Base-by-base conservation (phyloP, 53 echinoderm and acorn worm genomes). In the Henricia sp. region DNA sequence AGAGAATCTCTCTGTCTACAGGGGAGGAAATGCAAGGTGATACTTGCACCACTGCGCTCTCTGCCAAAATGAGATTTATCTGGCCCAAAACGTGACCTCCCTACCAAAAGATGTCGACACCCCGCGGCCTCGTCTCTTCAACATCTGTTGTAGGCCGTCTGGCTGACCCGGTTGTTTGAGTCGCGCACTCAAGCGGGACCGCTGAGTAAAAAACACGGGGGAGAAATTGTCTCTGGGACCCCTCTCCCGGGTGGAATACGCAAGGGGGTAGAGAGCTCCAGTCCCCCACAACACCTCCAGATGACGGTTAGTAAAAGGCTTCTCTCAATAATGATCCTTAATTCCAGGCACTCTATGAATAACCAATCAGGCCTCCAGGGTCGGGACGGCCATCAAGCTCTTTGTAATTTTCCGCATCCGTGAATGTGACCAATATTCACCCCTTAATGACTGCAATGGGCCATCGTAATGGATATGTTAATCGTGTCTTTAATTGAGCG, bases 321-420 rank as follows among this genome's bases (percentile, higher is more conserved):
- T 55, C 57, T 33, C 39, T 14, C 20, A 42, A 27, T 77, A 80
- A 80, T 62, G 80, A 62, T 64, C 80, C 34, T 80, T 80, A 62
- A 46, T 80, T 62, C 48, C 28, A 63, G 16, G 80, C 35, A 44
- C 38, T 80, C 63, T n/a, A 80, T 80, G 80, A 80, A 80, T 80
- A 80, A 63, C 39, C 52, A 37, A 80, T 80, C 52, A n/a, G 52
- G 36, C 35, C 55, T 34, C 54, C 9, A 29, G 73, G 64, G 80
- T 33, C 23, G 33, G 27, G 51, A 43, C 80, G n/a, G 64, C 64
- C 80, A 63, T 63, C 80, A 44, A 68, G 41, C 76, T 40, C 80
- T 23, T 32, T 12, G 77, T 80, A 80, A 80, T 80, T 80, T 80
- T 38, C 80, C 80, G 80, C 80, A 57, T 80, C 64, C 58, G 62